Conservation (phyloP, 2,113 vertebrate genomes). For the Platichthys stellatus region DNA sequence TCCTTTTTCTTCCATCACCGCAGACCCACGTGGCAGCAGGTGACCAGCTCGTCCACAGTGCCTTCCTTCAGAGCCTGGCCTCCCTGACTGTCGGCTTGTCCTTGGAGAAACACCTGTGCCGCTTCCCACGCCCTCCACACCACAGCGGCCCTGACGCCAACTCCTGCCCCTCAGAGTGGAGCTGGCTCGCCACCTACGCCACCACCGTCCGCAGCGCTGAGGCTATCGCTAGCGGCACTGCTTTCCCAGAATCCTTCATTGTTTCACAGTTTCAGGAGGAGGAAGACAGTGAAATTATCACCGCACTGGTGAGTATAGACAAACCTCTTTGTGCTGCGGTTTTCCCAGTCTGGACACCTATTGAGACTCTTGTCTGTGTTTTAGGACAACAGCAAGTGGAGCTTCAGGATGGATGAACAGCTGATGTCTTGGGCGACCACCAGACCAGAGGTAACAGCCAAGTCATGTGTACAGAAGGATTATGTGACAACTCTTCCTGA, state of each 20-base stretch:
- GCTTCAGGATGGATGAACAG: constrained; percentile 86
- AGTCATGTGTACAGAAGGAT: neutral
- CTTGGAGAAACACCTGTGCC: constrained; percentile 81
- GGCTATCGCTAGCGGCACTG: constrained; percentile 80
- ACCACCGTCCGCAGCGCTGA: constrained; percentile 83
- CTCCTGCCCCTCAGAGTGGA: constrained; percentile 79
- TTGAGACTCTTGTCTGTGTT: constrained; percentile 36
- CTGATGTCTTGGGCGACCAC: constrained; percentile 86
- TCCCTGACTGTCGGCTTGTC: constrained; percentile 81
- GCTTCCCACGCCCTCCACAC: constrained; percentile 75
- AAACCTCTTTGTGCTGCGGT: neutral
- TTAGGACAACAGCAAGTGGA: constrained; percentile 87
- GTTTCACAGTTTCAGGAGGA: constrained; percentile 73
- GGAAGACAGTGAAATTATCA: constrained; percentile 53
- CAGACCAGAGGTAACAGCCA: constrained; percentile 81
- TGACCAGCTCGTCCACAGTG: constrained; percentile 85
- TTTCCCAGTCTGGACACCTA: neutral
- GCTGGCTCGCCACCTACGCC: constrained; percentile 82
- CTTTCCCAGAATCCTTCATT: constrained; percentile 82
- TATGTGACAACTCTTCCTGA: no score
- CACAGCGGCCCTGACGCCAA: constrained; percentile 60
- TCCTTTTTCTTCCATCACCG: neutral
- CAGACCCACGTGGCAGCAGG: constrained; percentile 82
- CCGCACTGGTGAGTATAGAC: constrained; percentile 75
- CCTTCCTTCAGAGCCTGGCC: constrained; percentile 84